Percentiles rank a stretch among this genome's conserved stretches.
phyloP scores from a whole-genome alignment of 2,888 invertebrate species.

The Deladenus siricidicola region DNA sequence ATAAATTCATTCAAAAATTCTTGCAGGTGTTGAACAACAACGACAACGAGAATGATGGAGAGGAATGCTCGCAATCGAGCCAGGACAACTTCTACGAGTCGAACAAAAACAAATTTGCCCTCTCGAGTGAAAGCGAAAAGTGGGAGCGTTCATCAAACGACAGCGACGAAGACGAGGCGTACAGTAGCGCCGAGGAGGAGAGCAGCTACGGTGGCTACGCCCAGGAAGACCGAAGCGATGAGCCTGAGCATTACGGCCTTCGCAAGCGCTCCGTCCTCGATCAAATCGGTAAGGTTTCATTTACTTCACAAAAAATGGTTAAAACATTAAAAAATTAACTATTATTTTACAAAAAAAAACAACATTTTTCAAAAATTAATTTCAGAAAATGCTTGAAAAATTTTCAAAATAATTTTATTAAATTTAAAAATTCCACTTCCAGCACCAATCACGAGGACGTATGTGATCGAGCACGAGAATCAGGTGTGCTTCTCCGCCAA shows the following conservation, averaged over 20 bases:
- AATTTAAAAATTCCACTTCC: slow-evolving; percentile 20
- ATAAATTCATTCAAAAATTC: too few relatives aligned
- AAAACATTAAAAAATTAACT: too few relatives aligned
- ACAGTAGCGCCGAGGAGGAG: background rate
- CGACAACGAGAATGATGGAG: background rate
- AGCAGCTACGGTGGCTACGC: background rate
- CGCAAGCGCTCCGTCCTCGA: too few relatives aligned
- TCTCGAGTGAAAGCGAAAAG: background rate
- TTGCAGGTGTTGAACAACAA: too few relatives aligned
- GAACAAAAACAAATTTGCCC: background rate
- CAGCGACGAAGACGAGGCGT: slow-evolving; percentile 9
- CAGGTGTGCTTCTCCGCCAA: slow-evolving; percentile 44
- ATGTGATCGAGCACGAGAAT: slow-evolving; percentile 38
- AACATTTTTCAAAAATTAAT: too few relatives aligned
- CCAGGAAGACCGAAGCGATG: background rate
- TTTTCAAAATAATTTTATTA: too few relatives aligned
- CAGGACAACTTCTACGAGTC: slow-evolving; percentile 10
- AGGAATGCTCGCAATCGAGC: background rate
- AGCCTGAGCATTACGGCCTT: background rate
- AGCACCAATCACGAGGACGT: slow-evolving; percentile 36
- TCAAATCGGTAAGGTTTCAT: too few relatives aligned
- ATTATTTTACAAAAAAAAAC: background rate
- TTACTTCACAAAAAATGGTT: too few relatives aligned
- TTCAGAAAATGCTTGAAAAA: too few relatives aligned
- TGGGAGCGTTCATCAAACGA: background rate